Conservation (phyloP, 2,797 vertebrate species). For the Bradypodion pumilum region DNA sequence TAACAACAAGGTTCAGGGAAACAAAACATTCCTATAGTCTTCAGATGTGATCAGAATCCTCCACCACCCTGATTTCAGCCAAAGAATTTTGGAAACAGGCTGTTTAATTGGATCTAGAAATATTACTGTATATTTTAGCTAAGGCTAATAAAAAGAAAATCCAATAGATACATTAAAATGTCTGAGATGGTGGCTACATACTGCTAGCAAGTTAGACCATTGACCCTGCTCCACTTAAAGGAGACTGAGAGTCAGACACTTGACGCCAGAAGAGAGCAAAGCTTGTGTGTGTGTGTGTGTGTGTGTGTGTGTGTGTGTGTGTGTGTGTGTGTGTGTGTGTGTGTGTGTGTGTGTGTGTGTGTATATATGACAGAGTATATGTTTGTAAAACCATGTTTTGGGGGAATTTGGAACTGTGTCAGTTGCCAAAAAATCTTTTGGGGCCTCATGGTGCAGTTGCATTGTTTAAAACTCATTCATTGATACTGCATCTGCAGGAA, state of each 20-base stretch:
- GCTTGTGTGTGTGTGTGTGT: slow-evolving; percentile 13
- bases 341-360: slow-evolving; percentile 4
- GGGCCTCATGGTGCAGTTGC: slow-evolving; percentile 44
- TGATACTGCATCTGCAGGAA: slow-evolving; percentile 15
- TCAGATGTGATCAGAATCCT: slow-evolving; percentile 54
- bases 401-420: slow-evolving; percentile 49
- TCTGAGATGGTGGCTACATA: slow-evolving; percentile 57
- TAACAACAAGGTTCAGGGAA: slow-evolving; percentile 54
- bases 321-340: not conserved
- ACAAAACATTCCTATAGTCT: not conserved
- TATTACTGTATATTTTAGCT: slow-evolving; percentile 57
- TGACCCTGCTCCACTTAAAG: slow-evolving; percentile 70
- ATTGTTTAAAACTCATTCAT: slow-evolving; percentile 46
- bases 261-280: slow-evolving; percentile 56
- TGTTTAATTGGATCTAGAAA: slow-evolving; percentile 61
- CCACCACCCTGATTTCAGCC: slow-evolving; percentile 42
- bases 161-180: slow-evolving; percentile 73
- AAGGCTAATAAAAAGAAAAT: slow-evolving; percentile 74
- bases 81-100: slow-evolving; percentile 68
- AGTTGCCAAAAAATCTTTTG: slow-evolving; percentile 32
- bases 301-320: not conserved
- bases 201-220: slow-evolving; percentile 49
- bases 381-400: not conserved
- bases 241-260: slow-evolving; percentile 65
- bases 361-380: not conserved